These are phyloP conservation scores for Fissipunctia ypsillon DNA, from an alignment of 2,888 invertebrate genomes.

Conservation along the genomic window DNA sequence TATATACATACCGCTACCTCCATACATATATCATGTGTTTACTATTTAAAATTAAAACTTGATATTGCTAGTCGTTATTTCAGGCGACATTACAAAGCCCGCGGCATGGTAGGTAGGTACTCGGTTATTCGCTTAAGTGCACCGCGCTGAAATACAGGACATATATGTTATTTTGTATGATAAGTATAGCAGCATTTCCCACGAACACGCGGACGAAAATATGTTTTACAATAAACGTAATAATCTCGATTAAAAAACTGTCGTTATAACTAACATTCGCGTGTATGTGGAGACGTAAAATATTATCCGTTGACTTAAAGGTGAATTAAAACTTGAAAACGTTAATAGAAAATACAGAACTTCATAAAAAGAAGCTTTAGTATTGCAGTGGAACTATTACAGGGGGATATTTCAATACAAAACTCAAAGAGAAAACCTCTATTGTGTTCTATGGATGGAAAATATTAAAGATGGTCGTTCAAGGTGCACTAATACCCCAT, in stretches of 20 bases:
- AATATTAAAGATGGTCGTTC: conserved; percentile 21
- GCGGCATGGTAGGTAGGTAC: conserved; percentile 25
- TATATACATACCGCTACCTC: neutral
- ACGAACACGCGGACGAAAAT: conserved; percentile 22
- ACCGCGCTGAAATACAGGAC: conserved; percentile 48
- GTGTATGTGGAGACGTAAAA: conserved; percentile 30
- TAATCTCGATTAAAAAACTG: conserved; percentile 48
- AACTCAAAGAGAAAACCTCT: conserved; percentile 6
- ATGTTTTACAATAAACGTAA: conserved; percentile 42
- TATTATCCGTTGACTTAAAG: conserved; percentile 13
- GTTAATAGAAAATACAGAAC: neutral
- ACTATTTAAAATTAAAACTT: conserved; percentile 47
- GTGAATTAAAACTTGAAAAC: conserved; percentile 10
- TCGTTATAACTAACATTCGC: conserved; percentile 36
- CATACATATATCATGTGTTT: conserved; percentile 17
- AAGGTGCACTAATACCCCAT: conserved; percentile 1
- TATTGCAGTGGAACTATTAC: conserved; percentile 18
- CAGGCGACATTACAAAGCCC: conserved; percentile 40
- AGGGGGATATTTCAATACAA: neutral
- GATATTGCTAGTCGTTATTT: conserved; percentile 52
- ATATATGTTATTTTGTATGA: too few species aligned
- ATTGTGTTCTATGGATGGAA: conserved; percentile 1
- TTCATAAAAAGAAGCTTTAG: neutral
- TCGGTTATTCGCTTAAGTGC: conserved; percentile 58
- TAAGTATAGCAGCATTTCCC: conserved; percentile 24